Evolutionary conservation across 2,113 vertebrate species (phyloP), one percentile per base, ranked within the genome.

Genomic region (Ailuropoda melanoleuca): DNA sequence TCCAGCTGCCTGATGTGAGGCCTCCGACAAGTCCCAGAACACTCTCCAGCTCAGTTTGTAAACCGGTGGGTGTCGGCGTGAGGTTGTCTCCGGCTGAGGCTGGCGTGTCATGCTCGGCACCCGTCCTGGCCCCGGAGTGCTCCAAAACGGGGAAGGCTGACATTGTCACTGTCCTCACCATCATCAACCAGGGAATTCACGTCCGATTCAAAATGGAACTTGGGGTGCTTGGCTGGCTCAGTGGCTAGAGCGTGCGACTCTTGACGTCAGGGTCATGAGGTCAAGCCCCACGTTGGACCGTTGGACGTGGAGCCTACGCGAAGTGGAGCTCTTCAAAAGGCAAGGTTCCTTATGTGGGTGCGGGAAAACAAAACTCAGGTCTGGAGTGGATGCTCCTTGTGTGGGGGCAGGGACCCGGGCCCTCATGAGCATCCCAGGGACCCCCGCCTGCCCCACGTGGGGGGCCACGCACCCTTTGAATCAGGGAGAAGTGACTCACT

Each of bases 151-250:
- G 9, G 8, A 43, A 26, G 70, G n/a, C 21, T 14, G 92, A 58
- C 0, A 0, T 1, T 1, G 3, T 15, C 34, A 4, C 11, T 13
- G 3, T 18, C 23, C 0, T 2, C 12, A 24, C 1, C 8, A 0
- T 12, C 93, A 12, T 6, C 13, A 0, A 23, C 13, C 17, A 6
- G 55, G 81, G 91, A 75, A 10, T 26, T 23, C 2, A 2, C 4
- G 6, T 21, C 9, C 8, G 8, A 48, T 77, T 53, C 90, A 19
- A 37, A 43, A 14, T 0, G 34, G 21, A 10, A 14, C 53, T 19
- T 19, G 18, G 66, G 17, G 66, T 4, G 8, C 18, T 18, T 4
- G 0, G 34, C 34, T 37, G 66, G 66, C 66, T 68, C 66, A 8
- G 66, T n/a, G 66, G 17, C 15, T 68, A 19, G 66, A 68, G 8